phyloP scores from a whole-genome alignment of 2,888 invertebrate species.

The Venusia cambrica region DNA sequence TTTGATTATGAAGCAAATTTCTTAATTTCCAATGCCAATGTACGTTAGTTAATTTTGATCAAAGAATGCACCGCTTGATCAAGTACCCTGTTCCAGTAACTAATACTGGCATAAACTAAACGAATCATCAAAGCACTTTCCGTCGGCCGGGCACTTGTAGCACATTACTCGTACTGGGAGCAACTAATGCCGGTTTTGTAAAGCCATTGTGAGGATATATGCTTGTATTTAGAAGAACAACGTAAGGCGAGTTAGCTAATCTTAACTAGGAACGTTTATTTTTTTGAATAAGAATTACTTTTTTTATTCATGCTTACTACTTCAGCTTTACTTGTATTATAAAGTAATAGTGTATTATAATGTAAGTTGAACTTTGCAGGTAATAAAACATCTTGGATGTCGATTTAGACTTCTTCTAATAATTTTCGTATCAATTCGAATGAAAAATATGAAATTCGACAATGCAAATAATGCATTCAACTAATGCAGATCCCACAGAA shows the following conservation, averaged over 20 bases:
- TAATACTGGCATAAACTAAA: constrained; percentile 36
- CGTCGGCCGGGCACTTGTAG: constrained; percentile 48
- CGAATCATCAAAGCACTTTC: constrained; percentile 49
- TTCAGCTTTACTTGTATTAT: no score
- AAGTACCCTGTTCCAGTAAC: constrained; percentile 21
- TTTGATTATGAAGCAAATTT: constrained; percentile 10
- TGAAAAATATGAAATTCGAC: no score
- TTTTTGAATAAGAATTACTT: no score
- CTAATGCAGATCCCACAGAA: no score
- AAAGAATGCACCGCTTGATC: constrained; percentile 23
- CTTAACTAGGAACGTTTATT: no score
- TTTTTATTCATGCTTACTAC: no score
- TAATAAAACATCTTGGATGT: no score
- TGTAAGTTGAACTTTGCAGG: no score
- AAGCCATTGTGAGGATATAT: constrained; percentile 1
- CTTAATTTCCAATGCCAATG: constrained; percentile 16
- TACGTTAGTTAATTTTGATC: constrained; percentile 14
- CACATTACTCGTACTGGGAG: constrained; percentile 50
- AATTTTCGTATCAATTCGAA: no score
- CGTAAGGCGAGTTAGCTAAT: background rate
- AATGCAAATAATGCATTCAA: no score
- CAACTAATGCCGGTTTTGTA: constrained; percentile 40
- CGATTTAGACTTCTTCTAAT: no score
- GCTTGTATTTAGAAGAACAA: constrained; percentile 2
- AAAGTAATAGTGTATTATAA: no score